These are phyloP conservation scores for Drosophila fungiperda DNA, from an alignment of 2,888 invertebrate genomes.

Conservation along the genomic window DNA sequence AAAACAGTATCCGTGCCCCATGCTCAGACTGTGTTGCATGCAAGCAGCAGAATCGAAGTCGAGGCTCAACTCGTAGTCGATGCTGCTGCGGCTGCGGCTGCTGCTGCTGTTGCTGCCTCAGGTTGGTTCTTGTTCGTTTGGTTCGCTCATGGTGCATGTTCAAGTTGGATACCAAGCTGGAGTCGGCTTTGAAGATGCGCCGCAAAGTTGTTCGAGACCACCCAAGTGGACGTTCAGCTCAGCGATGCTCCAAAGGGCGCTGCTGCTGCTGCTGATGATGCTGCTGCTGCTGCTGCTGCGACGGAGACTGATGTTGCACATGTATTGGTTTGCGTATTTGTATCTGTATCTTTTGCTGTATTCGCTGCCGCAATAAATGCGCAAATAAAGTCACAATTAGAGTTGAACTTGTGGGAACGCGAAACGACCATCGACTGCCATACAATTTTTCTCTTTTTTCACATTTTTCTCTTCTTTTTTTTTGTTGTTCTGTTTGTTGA, in stretches of 20 bases:
- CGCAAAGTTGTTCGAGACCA: conserved; percentile 84
- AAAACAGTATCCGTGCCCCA: conserved; percentile 21
- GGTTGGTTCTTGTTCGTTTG: conserved; percentile 57
- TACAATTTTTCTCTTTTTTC: conserved; percentile 19
- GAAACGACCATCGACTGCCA: conserved; percentile 51
- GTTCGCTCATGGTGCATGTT: conserved; percentile 75
- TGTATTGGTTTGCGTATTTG: conserved; percentile 28
- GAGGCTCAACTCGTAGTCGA: conserved; percentile 13
- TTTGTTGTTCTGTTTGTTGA: conserved; percentile 42
- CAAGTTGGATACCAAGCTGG: conserved; percentile 75
- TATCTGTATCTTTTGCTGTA: conserved; percentile 45
- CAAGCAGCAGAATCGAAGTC: conserved; percentile 21
- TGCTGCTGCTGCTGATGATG: conserved; percentile 17
- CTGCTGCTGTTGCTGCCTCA: conserved; percentile 32
- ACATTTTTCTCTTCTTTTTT: conserved; percentile 7
- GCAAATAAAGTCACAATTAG: conserved; percentile 83
- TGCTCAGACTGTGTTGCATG: conserved; percentile 50
- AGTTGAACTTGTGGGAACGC: conserved; percentile 80
- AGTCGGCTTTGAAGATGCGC: conserved; percentile 82
- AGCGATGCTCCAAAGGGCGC: conserved; percentile 60
- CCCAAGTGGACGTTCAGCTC: conserved; percentile 78
- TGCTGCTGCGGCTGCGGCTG: not conserved
- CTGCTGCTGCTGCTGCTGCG: not conserved
- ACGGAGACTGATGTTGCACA: not conserved
- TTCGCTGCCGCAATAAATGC: conserved; percentile 74